Evolutionary conservation across 2,797 vertebrate genomes (phyloP).

Genomic region (Heteromormyrus szaboi): DNA sequence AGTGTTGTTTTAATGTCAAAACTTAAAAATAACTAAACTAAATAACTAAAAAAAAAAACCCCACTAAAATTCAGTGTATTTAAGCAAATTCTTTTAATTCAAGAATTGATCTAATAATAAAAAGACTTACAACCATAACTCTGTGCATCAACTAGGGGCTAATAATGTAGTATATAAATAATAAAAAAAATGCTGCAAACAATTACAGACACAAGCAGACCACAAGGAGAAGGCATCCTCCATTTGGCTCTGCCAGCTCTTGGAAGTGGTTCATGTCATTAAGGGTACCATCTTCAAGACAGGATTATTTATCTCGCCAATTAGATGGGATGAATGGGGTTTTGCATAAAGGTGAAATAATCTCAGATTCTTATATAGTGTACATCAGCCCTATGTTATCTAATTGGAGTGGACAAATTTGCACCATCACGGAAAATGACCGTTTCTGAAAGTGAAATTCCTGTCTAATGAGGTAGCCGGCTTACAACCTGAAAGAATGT

Average conservation of each 20-base stretch:
- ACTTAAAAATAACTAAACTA: not conserved
- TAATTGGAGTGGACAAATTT: not conserved
- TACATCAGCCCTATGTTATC: not conserved
- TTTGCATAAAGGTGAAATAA: not conserved
- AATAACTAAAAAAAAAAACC: not conserved
- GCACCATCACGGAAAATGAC: not conserved
- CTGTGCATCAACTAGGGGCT: not conserved
- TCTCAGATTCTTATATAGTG: not conserved
- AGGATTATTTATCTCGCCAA: conserved; percentile 1
- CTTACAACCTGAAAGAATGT: not conserved
- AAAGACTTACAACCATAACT: not conserved
- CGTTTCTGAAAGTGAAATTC: not conserved
- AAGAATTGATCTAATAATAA: not conserved
- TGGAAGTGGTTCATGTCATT: not conserved
- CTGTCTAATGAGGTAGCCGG: not conserved
- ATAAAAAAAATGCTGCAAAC: not conserved
- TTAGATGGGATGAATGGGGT: not conserved
- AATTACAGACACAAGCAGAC: not conserved
- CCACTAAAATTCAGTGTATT: not conserved
- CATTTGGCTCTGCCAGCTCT: not conserved
- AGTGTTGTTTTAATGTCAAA: not conserved
- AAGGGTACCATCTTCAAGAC: not conserved
- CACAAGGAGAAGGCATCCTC: not conserved
- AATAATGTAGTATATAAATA: not conserved
- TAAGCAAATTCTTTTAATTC: not conserved